Base-by-base conservation (phyloP, 2,797 vertebrate species). In the Etheostoma perlongum region DNA sequence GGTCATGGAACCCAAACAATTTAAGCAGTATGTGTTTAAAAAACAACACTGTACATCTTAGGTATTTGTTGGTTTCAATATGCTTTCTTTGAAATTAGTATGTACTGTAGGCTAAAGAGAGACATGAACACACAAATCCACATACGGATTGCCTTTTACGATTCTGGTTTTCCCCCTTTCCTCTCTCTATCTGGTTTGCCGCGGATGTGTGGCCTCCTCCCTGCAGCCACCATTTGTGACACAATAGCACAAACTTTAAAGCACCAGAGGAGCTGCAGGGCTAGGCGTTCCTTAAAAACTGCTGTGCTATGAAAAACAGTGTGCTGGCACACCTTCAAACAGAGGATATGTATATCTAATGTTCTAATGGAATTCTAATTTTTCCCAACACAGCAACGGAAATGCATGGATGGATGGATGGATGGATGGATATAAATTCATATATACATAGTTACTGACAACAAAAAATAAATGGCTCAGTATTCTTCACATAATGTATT, bases 211-310 rank as follows among this genome's bases (percentile, higher is more conserved):
- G 2, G 4, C 52, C 33, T 67, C 18, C 15, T 13, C 58, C 72
- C 72, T 46, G 52, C 62, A 65, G 76, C 61, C 49, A 65, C 30
- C 63, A 11, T 79, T 74, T 72, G 57, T 69, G 65, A 80, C 54
- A 85, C 52, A 76, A 74, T 60, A 61, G 75, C 53, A 79, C 55
- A 67, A 72, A 83, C 40, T 72, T 79, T 66, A 77, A 54, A 78
- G 67, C 51, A 8, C 78, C 30, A 5, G 5, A 30, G n/a, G 6
- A 52, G 72, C 81, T 74, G 62, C 62, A 75, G 47, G 23, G 60
- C 40, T 58, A 67, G 72, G 62, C 23, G 33, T 12, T 59, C 5
- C 15, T 57, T n/a, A 62, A 85, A 82, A 64, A 55, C 49, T 60
- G 27, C n/a, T 44, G 10, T 3, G 12, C 14, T 0, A 9, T 42